These are phyloP conservation scores for Etheostoma spectabile DNA, from an alignment of 2,113 vertebrate genomes.

Conservation along the genomic window DNA sequence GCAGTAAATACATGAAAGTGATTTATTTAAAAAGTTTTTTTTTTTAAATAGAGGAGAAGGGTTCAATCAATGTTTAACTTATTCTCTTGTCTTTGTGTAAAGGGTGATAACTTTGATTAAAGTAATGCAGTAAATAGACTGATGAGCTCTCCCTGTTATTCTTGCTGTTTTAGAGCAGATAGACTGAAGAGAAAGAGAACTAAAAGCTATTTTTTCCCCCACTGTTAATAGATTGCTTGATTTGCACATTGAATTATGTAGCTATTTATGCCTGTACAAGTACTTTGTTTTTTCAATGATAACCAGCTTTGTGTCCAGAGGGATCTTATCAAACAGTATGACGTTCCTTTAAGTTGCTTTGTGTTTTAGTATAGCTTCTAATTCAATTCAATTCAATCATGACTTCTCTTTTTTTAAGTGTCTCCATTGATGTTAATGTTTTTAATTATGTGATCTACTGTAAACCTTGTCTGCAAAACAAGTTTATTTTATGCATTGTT, in stretches of 20 bases:
- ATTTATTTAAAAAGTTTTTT: background rate
- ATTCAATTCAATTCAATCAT: too few relatives aligned
- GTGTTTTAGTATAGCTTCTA: background rate
- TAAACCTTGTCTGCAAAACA: background rate
- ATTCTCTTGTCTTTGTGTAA: background rate
- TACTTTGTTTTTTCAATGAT: background rate
- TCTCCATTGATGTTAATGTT: background rate
- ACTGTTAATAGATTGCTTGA: constrained; percentile 3
- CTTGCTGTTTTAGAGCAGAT: background rate
- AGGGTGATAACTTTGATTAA: background rate
- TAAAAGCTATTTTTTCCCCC: background rate
- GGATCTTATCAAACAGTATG: background rate
- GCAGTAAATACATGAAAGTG: background rate
- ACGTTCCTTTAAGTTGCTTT: background rate
- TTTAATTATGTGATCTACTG: background rate
- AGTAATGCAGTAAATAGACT: background rate
- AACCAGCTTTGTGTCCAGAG: background rate
- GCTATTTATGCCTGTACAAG: background rate
- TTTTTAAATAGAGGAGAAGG: background rate
- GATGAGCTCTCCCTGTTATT: background rate
- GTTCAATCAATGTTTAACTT: background rate
- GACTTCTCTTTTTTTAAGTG: background rate
- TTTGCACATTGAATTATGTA: background rate
- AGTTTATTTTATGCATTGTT: background rate
- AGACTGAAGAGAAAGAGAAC: constrained; percentile 3